Evolutionary conservation across 2,113 vertebrate genomes (phyloP).

Genomic region (Atractosteus spatula): DNA sequence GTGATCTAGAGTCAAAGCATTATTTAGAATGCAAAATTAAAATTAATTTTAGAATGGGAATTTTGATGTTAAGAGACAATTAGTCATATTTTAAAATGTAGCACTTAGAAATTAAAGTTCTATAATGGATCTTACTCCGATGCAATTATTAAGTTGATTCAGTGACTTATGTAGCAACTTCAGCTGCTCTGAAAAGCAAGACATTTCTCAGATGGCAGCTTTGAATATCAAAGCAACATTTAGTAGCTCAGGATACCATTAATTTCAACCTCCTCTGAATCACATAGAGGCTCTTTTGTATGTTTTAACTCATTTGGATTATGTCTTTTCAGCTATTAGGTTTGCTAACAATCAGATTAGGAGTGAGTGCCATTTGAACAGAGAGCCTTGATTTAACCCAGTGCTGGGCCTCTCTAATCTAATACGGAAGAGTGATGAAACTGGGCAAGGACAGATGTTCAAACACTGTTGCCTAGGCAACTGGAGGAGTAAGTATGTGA

Average conservation of each 20-base stretch:
- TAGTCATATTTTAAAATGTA: too few relatives aligned
- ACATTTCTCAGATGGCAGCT: background rate
- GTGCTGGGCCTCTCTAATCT: constrained; percentile 59
- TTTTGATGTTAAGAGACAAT: too few relatives aligned
- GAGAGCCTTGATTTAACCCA: constrained; percentile 47
- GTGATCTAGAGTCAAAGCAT: too few relatives aligned
- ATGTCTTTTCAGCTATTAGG: constrained; percentile 6
- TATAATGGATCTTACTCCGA: background rate
- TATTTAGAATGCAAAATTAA: too few relatives aligned
- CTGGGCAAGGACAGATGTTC: constrained; percentile 64
- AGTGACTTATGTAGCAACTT: background rate
- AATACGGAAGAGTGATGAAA: constrained; percentile 46
- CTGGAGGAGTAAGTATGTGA: constrained; percentile 42
- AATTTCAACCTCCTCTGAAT: background rate
- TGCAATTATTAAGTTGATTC: background rate
- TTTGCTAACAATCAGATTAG: constrained; percentile 21
- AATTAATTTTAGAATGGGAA: too few relatives aligned
- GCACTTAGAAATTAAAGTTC: background rate
- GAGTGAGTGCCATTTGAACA: constrained; percentile 30
- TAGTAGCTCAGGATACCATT: constrained; percentile 4
- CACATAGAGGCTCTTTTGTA: background rate
- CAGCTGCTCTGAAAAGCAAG: background rate
- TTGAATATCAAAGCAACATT: background rate
- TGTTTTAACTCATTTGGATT: constrained; percentile 13
- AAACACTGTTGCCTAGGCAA: constrained; percentile 60